These are phyloP conservation scores for Mamestra configurata DNA, from an alignment of 1,140 invertebrate species.

Conservation along the genomic window DNA sequence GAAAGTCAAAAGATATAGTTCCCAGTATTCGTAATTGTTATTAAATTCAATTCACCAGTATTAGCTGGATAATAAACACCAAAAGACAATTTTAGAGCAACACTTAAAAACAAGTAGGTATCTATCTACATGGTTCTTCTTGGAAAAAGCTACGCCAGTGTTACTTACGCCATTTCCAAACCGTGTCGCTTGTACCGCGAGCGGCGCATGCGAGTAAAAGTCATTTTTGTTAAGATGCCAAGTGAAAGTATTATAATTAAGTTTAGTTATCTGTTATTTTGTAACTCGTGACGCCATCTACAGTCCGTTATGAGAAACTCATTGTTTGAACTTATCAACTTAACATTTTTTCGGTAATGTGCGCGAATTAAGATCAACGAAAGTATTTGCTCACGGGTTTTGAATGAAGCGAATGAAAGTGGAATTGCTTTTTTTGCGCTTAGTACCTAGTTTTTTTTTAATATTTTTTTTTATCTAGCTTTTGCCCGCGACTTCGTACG, in stretches of 20 bases:
- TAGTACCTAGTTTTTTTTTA: no score
- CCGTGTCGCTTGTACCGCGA: background rate
- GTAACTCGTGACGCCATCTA: constrained; percentile 37
- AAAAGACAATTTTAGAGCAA: no score
- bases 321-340: background rate
- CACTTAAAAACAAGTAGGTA: no score
- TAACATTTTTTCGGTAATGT: background rate
- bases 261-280: constrained; percentile 45
- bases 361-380: background rate
- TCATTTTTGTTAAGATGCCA: constrained; percentile 13
- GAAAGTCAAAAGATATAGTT: no score
- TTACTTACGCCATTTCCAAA: background rate
- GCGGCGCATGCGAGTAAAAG: constrained; percentile 36
- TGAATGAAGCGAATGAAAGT: background rate
- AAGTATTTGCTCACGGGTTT: background rate
- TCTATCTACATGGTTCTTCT: no score
- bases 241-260: constrained; percentile 50
- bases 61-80: no score
- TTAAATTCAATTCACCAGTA: no score
- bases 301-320: constrained; percentile 40
- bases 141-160: background rate
- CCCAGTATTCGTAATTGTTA: no score
- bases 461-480: no score
- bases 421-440: background rate
- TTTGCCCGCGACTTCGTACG: no score